phyloP scores from a whole-genome alignment of 1,140 invertebrate species.

The Centruroides sculpturatus region DNA sequence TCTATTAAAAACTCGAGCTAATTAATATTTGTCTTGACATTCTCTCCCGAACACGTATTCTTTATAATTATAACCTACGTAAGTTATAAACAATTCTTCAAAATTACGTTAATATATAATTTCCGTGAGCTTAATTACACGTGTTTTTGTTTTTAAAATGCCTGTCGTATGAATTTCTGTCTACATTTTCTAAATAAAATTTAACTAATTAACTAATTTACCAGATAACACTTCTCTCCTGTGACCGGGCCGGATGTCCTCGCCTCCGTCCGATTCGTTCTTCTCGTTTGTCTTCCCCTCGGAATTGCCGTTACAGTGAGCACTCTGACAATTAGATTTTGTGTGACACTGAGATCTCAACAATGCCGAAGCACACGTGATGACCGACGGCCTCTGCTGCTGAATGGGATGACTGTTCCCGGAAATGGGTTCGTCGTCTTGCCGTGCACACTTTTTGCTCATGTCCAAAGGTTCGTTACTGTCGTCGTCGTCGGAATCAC shows the following conservation, averaged over 20 bases:
- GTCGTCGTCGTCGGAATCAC: background rate
- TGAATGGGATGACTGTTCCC: conserved; percentile 7
- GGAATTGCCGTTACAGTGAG: conserved; percentile 7
- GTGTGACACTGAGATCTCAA: conserved; percentile 7
- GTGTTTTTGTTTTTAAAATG: background rate
- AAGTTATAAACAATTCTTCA: too few species aligned
- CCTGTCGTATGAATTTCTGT: background rate
- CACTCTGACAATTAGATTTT: conserved; percentile 1
- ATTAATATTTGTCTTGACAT: too few species aligned
- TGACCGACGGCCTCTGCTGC: conserved; percentile 24
- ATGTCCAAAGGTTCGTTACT: conserved; percentile 13
- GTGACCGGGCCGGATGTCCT: conserved; percentile 6
- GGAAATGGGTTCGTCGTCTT: background rate
- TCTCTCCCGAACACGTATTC: too few species aligned
- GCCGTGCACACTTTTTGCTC: conserved; percentile 5
- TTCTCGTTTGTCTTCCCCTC: conserved; percentile 12
- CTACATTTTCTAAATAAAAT: background rate
- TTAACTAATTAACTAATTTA: conserved; percentile 1
- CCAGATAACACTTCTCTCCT: conserved; percentile 16
- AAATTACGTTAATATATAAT: too few species aligned
- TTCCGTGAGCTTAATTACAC: too few species aligned
- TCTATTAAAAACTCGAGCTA: too few species aligned
- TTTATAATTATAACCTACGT: too few species aligned
- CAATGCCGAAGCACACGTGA: conserved; percentile 23
- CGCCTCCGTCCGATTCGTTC: background rate